Conservation (phyloP, 1,140 invertebrate genomes). For the Ostrea denselamellosa region DNA sequence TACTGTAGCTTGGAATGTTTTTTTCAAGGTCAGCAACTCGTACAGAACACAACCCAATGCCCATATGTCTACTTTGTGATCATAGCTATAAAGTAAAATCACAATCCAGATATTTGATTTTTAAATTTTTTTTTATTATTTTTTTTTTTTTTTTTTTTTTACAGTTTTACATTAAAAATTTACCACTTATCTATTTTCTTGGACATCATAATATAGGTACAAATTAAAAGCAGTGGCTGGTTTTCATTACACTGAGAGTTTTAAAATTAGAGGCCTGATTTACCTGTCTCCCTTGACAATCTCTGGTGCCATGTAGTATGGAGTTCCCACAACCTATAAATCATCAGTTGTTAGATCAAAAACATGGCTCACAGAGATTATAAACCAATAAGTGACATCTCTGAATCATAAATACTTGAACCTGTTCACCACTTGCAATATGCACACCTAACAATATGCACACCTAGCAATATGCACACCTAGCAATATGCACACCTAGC, state of each 20-base stretch:
- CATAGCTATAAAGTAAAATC: slow-evolving; percentile 70
- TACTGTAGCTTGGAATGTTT: slow-evolving; percentile 84
- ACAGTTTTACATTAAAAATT: background rate
- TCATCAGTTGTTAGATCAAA: background rate
- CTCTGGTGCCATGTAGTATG: slow-evolving; percentile 92
- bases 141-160: background rate
- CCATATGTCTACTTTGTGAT: slow-evolving; percentile 88
- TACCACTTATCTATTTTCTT: background rate
- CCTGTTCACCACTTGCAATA: too few species aligned
- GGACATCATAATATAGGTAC: background rate
- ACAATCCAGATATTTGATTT: background rate
- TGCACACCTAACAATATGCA: too few species aligned
- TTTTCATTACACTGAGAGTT: background rate
- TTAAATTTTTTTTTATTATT: too few species aligned
- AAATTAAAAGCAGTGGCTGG: background rate
- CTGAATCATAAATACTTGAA: too few species aligned
- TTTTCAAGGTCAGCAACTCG: slow-evolving; percentile 84
- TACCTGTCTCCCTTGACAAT: slow-evolving; percentile 87
- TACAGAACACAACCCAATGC: slow-evolving; percentile 91
- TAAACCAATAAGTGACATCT: too few species aligned
- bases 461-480: too few species aligned
- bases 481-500: too few species aligned
- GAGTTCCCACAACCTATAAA: slow-evolving; percentile 86
- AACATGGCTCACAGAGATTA: background rate
- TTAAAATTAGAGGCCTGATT: slow-evolving; percentile 44